Percentiles rank a stretch among this genome's conserved stretches.
Conservation (phyloP, 2,797 vertebrate genomes). For the Crax fasciolata region DNA sequence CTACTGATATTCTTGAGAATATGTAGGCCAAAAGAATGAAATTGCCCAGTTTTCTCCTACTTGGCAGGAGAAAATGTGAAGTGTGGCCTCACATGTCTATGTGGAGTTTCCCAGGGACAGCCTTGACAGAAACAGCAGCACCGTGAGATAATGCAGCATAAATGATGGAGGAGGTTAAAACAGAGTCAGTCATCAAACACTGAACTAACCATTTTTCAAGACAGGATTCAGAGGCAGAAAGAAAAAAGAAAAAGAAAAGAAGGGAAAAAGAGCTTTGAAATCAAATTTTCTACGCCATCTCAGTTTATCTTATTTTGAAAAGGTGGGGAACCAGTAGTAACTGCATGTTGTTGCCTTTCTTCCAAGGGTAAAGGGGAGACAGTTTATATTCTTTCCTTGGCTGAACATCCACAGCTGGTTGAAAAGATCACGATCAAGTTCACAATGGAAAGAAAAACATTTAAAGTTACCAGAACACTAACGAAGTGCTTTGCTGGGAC, state of each 20-base stretch:
- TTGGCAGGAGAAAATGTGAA: background rate
- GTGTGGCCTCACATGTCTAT: background rate
- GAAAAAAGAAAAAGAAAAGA: background rate
- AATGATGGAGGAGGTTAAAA: background rate
- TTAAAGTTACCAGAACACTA: background rate
- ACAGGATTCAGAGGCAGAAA: background rate
- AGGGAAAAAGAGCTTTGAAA: background rate
- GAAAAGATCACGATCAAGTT: background rate
- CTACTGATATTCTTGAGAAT: too few species aligned
- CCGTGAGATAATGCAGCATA: background rate
- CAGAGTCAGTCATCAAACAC: background rate
- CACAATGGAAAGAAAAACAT: background rate
- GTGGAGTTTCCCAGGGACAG: background rate
- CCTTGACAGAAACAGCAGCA: background rate
- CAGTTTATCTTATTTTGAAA: background rate
- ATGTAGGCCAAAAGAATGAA: background rate
- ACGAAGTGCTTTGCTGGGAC: background rate
- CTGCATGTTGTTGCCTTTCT: background rate
- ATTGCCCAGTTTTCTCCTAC: background rate
- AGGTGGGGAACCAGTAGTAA: background rate
- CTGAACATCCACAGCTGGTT: background rate
- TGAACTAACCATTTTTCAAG: background rate
- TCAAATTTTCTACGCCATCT: background rate
- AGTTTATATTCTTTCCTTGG: background rate
- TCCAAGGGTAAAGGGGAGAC: background rate